These are phyloP conservation scores for Exaiptasia diaphana DNA, from an alignment of 64 coral and sea anemone genomes.

Conservation along the genomic window DNA sequence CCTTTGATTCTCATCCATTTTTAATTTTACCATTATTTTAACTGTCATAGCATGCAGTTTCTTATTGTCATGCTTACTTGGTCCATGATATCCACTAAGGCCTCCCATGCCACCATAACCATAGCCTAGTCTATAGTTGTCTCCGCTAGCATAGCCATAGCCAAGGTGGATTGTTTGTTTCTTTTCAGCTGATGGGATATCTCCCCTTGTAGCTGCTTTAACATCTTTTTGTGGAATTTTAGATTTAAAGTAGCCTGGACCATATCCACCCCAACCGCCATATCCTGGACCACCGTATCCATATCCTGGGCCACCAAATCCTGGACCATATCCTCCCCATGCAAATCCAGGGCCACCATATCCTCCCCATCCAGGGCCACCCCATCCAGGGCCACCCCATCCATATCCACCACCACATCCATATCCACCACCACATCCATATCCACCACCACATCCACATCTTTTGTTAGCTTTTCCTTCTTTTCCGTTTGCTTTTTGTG, in stretches of 20 bases:
- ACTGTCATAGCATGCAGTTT: too few relatives aligned
- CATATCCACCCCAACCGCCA: not conserved
- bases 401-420: constrained; percentile 16
- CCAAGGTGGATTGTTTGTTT: not conserved
- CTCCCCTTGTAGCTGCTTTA: not conserved
- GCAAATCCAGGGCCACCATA: not conserved
- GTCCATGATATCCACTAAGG: constrained; percentile 7
- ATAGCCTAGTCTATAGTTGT: constrained; percentile 60
- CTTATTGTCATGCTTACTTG: too few relatives aligned
- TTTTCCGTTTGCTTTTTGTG: not conserved
- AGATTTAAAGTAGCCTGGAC: not conserved
- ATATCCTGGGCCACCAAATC: constrained; percentile 1
- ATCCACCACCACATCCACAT: not conserved
- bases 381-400: not conserved
- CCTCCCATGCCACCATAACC: constrained; percentile 74
- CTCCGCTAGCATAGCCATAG: constrained; percentile 5
- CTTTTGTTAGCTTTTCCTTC: constrained; percentile 1
- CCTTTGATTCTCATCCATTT: too few relatives aligned
- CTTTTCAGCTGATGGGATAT: not conserved
- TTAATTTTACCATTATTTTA: too few relatives aligned
- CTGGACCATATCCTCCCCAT: not conserved
- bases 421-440: not conserved
- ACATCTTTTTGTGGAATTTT: not conserved
- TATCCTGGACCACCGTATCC: not conserved
- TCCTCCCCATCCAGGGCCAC: not conserved